Conservation (phyloP, 2,888 invertebrate species). For the Zaprionus obscuricornis region DNA sequence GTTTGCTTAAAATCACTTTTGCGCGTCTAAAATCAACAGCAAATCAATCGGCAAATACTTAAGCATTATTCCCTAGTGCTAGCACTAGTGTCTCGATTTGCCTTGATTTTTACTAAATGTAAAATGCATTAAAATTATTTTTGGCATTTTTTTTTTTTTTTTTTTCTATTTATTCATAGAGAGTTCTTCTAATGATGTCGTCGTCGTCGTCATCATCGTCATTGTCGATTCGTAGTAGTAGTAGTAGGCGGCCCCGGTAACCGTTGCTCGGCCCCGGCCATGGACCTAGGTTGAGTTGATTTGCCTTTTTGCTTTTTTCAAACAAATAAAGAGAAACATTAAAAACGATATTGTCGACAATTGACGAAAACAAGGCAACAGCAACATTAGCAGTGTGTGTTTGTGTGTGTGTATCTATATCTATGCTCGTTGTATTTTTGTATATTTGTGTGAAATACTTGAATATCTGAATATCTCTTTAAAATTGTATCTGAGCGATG, state of each 20-base stretch:
- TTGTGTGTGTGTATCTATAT: slow-evolving; percentile 9
- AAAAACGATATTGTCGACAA: slow-evolving; percentile 74
- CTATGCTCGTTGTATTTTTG: not conserved
- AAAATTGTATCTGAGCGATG: slow-evolving; percentile 14
- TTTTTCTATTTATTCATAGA: no score
- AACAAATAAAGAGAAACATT: slow-evolving; percentile 61
- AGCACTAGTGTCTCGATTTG: not conserved
- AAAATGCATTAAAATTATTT: slow-evolving; percentile 68
- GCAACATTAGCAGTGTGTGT: slow-evolving; percentile 6
- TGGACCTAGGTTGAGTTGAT: slow-evolving; percentile 5
- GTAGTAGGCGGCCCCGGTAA: no score
- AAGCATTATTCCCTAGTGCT: slow-evolving; percentile 4
- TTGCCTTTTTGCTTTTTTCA: slow-evolving; percentile 51
- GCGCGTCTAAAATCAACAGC: slow-evolving; percentile 50
- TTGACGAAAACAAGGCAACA: slow-evolving; percentile 71
- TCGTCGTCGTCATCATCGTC: no score
- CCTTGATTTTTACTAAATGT: slow-evolving; percentile 16
- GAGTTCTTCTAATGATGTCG: slow-evolving; percentile 1
- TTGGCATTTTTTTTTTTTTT: slow-evolving; percentile 35
- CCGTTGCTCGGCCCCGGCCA: no score
- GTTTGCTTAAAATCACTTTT: slow-evolving; percentile 47
- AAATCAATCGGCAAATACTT: slow-evolving; percentile 65
- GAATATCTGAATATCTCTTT: not conserved
- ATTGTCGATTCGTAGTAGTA: no score
- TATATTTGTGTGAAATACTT: not conserved